Conservation (phyloP, 2,113 vertebrate genomes). For the Pachyramphus minor region DNA sequence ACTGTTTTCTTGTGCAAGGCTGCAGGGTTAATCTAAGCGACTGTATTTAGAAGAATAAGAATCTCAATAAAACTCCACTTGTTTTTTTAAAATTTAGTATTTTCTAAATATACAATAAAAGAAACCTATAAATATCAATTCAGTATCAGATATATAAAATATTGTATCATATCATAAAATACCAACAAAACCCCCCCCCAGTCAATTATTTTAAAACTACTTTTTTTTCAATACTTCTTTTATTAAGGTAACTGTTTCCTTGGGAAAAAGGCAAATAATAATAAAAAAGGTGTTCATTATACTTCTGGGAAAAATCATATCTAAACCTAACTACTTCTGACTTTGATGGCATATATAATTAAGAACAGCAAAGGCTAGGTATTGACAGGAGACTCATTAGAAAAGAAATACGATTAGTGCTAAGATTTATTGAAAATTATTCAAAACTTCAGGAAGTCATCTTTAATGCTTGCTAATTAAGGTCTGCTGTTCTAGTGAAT, state of each 20-base stretch:
- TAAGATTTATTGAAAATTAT: not conserved
- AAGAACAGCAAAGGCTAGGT: not conserved
- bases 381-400: not conserved
- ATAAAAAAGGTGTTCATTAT: not conserved
- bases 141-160: not conserved
- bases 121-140: not conserved
- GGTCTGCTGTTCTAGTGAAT: conserved; percentile 1
- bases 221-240: not conserved
- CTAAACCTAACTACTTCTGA: not conserved
- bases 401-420: conserved; percentile 2
- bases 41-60: not conserved
- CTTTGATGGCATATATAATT: not conserved
- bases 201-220: not conserved
- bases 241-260: not conserved
- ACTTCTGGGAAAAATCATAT: not conserved
- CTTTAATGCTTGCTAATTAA: conserved; percentile 32
- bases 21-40: not conserved
- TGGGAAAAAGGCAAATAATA: not conserved
- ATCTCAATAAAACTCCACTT: not conserved
- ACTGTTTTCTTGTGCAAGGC: not conserved
- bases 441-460: conserved; percentile 43
- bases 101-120: not conserved
- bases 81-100: not conserved
- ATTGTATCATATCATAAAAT: not conserved
- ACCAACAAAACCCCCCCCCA: not conserved